Evolutionary conservation across 2,888 invertebrate species (phyloP), one percentile per base, ranked within the genome.

Genomic region (Octonoba sinensis): DNA sequence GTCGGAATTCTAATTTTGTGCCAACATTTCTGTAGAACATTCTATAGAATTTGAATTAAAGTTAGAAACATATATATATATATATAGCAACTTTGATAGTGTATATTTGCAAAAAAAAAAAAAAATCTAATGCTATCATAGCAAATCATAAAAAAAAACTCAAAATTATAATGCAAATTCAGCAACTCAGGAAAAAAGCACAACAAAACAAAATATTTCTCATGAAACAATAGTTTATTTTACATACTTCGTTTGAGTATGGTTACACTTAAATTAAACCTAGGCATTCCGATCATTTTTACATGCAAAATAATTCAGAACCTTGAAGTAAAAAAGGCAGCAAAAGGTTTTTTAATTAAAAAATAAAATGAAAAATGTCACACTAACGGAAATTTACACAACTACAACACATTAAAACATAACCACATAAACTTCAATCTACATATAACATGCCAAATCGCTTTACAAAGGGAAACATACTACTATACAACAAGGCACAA

Each of bases 171-270:
- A 36, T 36, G 36, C 36, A 36, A 36, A 36, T 11, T 11, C 36
- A 36, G 36, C 36, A 54, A 69, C 18, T 36, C 56, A 65, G 70
- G 22, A 54, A 54, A 44, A 59, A 69, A n/a, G 57, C 56, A 56
- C 57, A 67, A 78, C 22, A 46, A 79, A 71, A 46, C 65, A 51
- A 51, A 69, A 22, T 57, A 36, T 57, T 56, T 72, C 49, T 46
- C 20, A 47, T 67, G 62, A 66, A 79, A 79, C 72, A 79, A 72
- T 51, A 62, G 27, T 79, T 72, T 79, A 75, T 75, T 75, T 60
- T 67, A 67, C 65, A 74, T 24, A 47, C 18, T 51, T 24, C 24
- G 46, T 27, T 51, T 60, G 59, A 65, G 44, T 54, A 18, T 51
- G 56, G 67, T 49, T 79, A 79, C 78, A 79, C 59, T 57, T 56